These are phyloP conservation scores for Heliconius eleuchia DNA, from an alignment of 1,140 invertebrate genomes.

Conservation along the genomic window DNA sequence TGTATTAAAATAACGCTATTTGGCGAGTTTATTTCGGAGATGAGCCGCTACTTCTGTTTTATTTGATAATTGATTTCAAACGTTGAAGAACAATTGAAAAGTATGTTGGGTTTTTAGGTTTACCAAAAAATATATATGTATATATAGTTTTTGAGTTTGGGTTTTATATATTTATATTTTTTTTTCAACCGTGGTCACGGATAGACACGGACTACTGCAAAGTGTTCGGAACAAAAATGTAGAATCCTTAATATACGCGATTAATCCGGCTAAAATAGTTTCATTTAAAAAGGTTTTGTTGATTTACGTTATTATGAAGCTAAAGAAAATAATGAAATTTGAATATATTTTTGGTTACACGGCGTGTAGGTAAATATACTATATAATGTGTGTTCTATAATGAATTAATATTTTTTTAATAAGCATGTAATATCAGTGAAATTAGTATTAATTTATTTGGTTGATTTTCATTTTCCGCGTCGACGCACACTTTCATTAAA, in stretches of 20 bases:
- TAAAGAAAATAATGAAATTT: not conserved
- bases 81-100: not conserved
- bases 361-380: too few relatives aligned
- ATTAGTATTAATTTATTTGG: not conserved
- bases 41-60: not conserved
- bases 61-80: slow-evolving; percentile 8
- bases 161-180: too few relatives aligned
- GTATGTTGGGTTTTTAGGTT: too few relatives aligned
- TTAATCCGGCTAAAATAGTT: too few relatives aligned
- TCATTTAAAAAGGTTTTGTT: too few relatives aligned
- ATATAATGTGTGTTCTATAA: not conserved
- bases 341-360: not conserved
- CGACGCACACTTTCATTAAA: not conserved
- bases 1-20: not conserved
- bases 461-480: not conserved
- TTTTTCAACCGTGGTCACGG: too few relatives aligned
- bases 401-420: not conserved
- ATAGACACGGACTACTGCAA: too few relatives aligned
- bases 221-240: too few relatives aligned
- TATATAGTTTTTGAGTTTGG: too few relatives aligned
- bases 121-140: too few relatives aligned
- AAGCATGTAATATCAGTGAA: not conserved
- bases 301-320: too few relatives aligned
- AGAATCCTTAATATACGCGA: too few relatives aligned
- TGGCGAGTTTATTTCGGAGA: not conserved